Base-by-base conservation (phyloP, 1,140 invertebrate species). In the Drosophila mauritiana region DNA sequence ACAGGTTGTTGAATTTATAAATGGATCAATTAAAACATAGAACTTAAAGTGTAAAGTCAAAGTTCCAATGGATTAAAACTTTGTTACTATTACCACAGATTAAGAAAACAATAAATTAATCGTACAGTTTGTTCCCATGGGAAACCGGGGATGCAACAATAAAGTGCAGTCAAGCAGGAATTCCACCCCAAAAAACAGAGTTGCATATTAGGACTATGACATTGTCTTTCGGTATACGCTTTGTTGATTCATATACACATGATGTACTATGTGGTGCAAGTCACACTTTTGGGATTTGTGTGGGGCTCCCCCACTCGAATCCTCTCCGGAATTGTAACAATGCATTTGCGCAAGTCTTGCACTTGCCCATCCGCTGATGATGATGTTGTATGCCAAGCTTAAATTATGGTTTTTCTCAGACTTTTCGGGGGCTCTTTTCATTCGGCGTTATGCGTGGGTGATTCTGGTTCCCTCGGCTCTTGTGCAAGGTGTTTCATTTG, bases 381-480 rank as follows among this genome's bases (percentile, higher is more conserved):
- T 49, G 43, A 31, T 40, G 13, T 54, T 64, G 49, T 51, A 42
- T 36, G 22, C 17, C 25, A 13, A 53, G 56, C 56, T 73, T 77
- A 85, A 85, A 85, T 85, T 80, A 85, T 85, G 73, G 67, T 85
- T 73, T 85, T 86, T 85, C 81, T 73, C 81, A 85, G 73, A 70
- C n/a, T 39, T 70, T 51, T 51, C 13, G 25, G 25, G 48, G 27
- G 51, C 27, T 49, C 36, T 52, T 34, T 53, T 43, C 5, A 22
- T 55, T 42, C 39, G 48, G 36, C 64, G 81, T 85, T 57, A 73
- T 81, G 81, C 81, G 81, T 85, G 73, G 81, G 48, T 81, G 82
- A 40, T 51, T 84, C 68, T 67, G 45, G 8, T 37, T 34, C 42
- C 55, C 40, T 20, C 27, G 27, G 11, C 42, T 65, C 61, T 67